A percentile compares a stretch with the other conserved stretches of the same genome.
Conservation (phyloP, 2,797 vertebrate genomes). For the Phataginus tricuspis region DNA sequence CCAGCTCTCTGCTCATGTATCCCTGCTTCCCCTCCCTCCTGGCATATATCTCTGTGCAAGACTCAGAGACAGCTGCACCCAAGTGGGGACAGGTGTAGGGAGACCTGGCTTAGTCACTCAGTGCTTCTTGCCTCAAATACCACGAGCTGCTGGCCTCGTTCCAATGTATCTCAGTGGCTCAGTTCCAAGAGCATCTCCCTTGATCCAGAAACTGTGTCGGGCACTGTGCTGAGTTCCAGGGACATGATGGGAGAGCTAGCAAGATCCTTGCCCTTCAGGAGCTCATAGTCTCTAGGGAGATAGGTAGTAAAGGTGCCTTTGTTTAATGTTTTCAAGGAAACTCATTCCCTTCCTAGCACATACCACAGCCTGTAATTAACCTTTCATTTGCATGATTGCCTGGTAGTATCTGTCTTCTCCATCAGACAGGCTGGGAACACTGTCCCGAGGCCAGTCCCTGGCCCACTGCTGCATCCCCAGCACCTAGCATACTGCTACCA, state of each 20-base stretch:
- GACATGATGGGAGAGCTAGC: neutral
- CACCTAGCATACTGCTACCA: neutral
- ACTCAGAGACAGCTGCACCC: neutral
- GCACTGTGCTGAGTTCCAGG: neutral
- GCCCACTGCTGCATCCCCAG: neutral
- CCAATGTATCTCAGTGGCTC: neutral
- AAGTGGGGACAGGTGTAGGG: neutral
- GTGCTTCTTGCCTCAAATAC: neutral
- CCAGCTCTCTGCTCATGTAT: neutral
- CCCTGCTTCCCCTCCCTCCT: neutral
- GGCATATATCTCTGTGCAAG: neutral
- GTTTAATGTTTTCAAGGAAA: neutral
- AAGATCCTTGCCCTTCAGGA: neutral
- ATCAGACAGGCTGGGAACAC: neutral
- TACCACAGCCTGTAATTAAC: neutral
- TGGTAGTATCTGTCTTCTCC: neutral
- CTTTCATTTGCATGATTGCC: neutral
- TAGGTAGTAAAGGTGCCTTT: neutral
- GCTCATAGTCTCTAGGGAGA: too few relatives aligned
- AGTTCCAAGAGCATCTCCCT: neutral
- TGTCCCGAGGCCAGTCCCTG: fast-evolving
- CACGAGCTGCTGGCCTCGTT: fast-evolving
- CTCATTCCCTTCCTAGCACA: neutral
- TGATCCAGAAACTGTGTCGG: neutral
- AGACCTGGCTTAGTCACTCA: neutral